These are phyloP conservation scores for Bombyx mori DNA, from an alignment of 1,140 invertebrate genomes.

Conservation along the genomic window DNA sequence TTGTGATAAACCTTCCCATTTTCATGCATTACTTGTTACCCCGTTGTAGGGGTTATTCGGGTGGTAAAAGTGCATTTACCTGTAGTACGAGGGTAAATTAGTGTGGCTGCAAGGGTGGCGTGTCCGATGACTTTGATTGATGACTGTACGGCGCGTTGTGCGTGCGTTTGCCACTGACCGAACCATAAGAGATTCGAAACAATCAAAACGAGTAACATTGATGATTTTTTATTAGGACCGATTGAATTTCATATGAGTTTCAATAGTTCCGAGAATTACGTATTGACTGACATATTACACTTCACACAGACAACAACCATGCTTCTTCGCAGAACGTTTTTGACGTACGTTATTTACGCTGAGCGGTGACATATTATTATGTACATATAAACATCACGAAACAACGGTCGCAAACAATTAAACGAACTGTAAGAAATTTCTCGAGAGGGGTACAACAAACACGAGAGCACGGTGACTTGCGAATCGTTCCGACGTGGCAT, in stretches of 20 bases:
- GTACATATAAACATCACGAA: conserved; percentile 3
- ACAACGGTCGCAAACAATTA: conserved; percentile 44
- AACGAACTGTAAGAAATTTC: conserved; percentile 61
- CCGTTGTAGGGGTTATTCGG: background rate
- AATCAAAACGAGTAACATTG: conserved; percentile 42
- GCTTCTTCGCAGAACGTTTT: too few relatives aligned
- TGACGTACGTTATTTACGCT: too few relatives aligned
- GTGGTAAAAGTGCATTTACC: conserved; percentile 29
- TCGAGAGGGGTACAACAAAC: conserved; percentile 40
- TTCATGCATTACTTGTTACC: too few relatives aligned
- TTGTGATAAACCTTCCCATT: too few relatives aligned
- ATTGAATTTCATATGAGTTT: conserved; percentile 17
- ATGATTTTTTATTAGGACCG: conserved; percentile 40
- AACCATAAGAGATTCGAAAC: conserved; percentile 42
- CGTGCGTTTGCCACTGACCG: conserved; percentile 52
- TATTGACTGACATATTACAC: conserved; percentile 2
- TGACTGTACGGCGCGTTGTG: conserved; percentile 54
- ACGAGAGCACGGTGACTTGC: conserved; percentile 38
- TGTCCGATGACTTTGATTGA: conserved; percentile 48
- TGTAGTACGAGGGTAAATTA: conserved; percentile 36
- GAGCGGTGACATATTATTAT: too few relatives aligned
- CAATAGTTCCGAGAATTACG: background rate
- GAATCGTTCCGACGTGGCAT: conserved; percentile 41
- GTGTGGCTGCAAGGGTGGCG: conserved; percentile 13
- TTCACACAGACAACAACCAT: too few relatives aligned